phyloP scores from a whole-genome alignment of 2,797 vertebrate genomes.

The Coracias cyanogaster region DNA sequence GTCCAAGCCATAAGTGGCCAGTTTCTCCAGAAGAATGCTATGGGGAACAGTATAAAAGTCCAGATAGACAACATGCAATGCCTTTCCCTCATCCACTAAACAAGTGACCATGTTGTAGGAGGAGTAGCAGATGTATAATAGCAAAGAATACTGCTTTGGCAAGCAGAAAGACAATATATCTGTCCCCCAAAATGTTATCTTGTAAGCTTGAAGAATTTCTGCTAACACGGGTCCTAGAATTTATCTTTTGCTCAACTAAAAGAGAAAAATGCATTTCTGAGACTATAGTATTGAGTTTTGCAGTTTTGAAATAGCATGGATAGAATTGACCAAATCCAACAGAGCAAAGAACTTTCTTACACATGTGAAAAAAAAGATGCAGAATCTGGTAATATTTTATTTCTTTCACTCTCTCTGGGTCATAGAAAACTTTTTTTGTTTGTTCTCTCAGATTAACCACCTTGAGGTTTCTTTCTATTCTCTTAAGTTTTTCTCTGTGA shows the following conservation, averaged over 20 bases:
- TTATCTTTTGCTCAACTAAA: background rate
- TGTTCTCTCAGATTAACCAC: background rate
- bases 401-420: background rate
- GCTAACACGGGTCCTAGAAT: background rate
- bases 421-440: background rate
- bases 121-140: background rate
- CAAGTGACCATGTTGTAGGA: no score
- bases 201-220: background rate
- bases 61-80: no score
- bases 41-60: no score
- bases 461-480: background rate
- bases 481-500: background rate
- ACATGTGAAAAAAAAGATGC: background rate
- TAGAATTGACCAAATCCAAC: background rate
- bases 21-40: no score
- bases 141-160: background rate
- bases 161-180: background rate
- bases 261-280: background rate
- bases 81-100: no score
- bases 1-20: no score
- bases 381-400: background rate
- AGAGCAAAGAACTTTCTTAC: rapidly evolving
- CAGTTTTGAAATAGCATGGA: background rate
- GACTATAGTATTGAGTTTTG: background rate
- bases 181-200: background rate